Evolutionary conservation across 2,797 vertebrate species (phyloP).

Genomic region (Arctocebus calabarensis): DNA sequence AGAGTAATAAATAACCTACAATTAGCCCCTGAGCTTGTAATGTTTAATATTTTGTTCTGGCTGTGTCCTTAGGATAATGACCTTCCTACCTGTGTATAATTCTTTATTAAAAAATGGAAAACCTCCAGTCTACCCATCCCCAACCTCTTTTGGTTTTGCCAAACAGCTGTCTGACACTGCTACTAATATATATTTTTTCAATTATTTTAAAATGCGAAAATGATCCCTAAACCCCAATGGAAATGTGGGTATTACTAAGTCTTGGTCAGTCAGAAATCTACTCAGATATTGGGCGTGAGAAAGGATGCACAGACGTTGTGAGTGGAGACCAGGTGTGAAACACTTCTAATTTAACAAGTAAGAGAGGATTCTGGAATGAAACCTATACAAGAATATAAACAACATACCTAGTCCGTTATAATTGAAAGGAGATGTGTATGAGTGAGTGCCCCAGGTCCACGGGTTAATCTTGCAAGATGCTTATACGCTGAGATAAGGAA

Average conservation of each 20-base stretch:
- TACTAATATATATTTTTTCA: neutral
- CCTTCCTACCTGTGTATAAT: neutral
- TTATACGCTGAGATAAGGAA: neutral
- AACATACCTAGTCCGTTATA: neutral
- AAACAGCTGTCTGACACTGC: neutral
- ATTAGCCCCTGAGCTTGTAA: neutral
- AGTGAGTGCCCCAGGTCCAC: neutral
- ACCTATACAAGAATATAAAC: neutral
- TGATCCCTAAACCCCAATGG: neutral
- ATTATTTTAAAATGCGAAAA: neutral
- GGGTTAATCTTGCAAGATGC: neutral
- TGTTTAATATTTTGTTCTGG: neutral
- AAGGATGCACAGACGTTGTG: neutral
- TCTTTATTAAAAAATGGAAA: neutral
- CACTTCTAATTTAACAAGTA: neutral
- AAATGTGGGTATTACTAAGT: neutral
- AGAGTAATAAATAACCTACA: neutral
- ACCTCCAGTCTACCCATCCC: rapidly evolving
- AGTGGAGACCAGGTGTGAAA: neutral
- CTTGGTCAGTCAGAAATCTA: neutral
- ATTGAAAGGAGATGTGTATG: neutral
- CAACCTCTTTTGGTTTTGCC: neutral
- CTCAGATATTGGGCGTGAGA: neutral
- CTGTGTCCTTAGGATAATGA: neutral
- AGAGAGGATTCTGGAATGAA: neutral